Conservation (phyloP, 2,797 vertebrate genomes). For the Trachops cirrhosus region DNA sequence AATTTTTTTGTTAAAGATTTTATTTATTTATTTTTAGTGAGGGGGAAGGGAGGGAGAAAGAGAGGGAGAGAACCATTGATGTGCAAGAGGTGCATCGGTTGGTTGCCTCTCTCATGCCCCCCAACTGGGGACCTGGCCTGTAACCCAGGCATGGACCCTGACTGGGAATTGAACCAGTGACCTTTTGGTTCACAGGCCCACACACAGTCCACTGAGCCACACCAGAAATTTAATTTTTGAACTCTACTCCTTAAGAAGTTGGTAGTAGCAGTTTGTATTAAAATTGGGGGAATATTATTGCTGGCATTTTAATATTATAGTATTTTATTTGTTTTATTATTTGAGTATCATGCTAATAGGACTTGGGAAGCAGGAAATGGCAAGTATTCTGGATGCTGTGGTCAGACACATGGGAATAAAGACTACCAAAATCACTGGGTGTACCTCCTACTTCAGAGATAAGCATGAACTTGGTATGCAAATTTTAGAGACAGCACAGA, state of each 20-base stretch:
- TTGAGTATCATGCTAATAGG: not conserved
- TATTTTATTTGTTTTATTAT: constrained; percentile 4
- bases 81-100: too few species aligned
- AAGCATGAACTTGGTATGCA: not conserved
- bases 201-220: too few species aligned
- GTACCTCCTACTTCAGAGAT: not conserved
- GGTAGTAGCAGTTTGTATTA: not conserved
- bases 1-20: too few species aligned
- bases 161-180: too few species aligned
- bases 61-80: too few species aligned
- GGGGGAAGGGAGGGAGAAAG: too few species aligned
- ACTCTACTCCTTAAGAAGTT: not conserved
- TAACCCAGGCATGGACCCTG: too few species aligned
- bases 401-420: not conserved
- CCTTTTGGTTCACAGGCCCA: too few species aligned
- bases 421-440: not conserved
- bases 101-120: too few species aligned
- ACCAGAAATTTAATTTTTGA: constrained; percentile 30
- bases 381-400: not conserved
- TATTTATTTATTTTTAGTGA: too few species aligned
- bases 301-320: not conserved
- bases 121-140: too few species aligned
- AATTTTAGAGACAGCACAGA: not conserved
- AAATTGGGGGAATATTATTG: not conserved
- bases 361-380: not conserved